Evolutionary conservation across 2,888 invertebrate genomes (phyloP), one percentile per base, ranked within the genome.

Genomic region (Neocrepidodera transversa): DNA sequence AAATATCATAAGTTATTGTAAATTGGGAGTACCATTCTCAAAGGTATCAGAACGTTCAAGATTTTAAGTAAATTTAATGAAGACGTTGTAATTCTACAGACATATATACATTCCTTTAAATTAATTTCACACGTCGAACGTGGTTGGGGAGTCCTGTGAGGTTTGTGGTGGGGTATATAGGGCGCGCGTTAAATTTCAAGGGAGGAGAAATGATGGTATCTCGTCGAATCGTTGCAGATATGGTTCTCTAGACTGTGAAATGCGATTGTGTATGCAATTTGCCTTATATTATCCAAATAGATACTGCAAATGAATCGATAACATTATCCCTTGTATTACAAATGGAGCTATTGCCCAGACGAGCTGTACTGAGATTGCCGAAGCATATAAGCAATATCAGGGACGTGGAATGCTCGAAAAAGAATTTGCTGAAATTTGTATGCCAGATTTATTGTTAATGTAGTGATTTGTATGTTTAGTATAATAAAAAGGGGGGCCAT

Each of bases 241-340:
- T 57, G 64, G 66, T 64, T 66, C 64, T 65, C 67, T 28, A 66
- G 71, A 69, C 70, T 72, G 72, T 72, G 68, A 72, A 72, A 72
- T 67, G 69, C 71, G 74, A 73, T 73, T 74, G 69, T 70, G 67
- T 73, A 72, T 73, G 71, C 72, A 74, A 74, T 74, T 72, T 72
- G 72, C 70, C 63, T 71, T 71, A 70, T 71, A 71, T 71, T 71
- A 74, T 71, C 71, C 69, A 68, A 71, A 70, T 66, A 68, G 70
- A 72, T 68, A 68, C 67, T 68, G 69, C 69, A 70, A 72, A 71
- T 72, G 68, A 71, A 71, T 71, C 71, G 71, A 71, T 71, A 70
- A 67, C 65, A 62, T 68, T 68, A 69, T 69, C 65, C 62, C 38
- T 49, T 45, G 50, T 59, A 51, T 53, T 59, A 32, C 60, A 51